Percentiles rank a stretch among this genome's conserved stretches.
phyloP scores from a whole-genome alignment of 2,113 vertebrate species.

The Taxidea taxus region DNA sequence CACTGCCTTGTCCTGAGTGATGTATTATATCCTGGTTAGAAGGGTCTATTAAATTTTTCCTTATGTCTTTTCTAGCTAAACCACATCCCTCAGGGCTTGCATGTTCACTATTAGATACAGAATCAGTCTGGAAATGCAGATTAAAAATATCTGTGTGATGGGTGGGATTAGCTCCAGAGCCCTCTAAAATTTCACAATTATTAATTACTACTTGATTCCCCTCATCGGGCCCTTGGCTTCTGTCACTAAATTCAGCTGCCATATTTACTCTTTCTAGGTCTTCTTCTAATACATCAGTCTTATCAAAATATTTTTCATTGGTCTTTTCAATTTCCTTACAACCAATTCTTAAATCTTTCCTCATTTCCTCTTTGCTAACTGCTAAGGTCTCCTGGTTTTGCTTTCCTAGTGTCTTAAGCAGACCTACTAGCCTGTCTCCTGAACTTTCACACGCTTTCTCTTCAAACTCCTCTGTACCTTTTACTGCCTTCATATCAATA shows the following conservation, averaged over 20 bases:
- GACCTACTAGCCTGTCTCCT: constrained; percentile 56
- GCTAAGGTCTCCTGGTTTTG: constrained; percentile 55
- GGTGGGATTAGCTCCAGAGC: background rate
- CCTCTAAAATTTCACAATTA: constrained; percentile 37
- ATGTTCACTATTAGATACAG: constrained; percentile 50
- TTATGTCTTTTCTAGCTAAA: constrained; percentile 45
- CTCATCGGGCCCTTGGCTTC: constrained; percentile 48
- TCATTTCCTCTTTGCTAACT: constrained; percentile 17
- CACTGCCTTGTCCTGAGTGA: constrained; percentile 43
- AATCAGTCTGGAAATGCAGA: constrained; percentile 12
- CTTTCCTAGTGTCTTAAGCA: constrained; percentile 48
- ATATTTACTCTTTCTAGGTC: constrained; percentile 18
- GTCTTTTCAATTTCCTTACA: constrained; percentile 47
- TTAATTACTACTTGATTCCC: background rate
- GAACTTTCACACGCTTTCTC: constrained; percentile 58
- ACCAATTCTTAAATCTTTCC: background rate
- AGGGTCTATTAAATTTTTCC: background rate
- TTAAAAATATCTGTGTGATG: constrained; percentile 38
- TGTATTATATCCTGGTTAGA: constrained; percentile 30
- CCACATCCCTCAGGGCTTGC: constrained; percentile 20
- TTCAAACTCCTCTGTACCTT: constrained; percentile 73
- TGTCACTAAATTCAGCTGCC: background rate
- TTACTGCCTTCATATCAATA: constrained; percentile 68
- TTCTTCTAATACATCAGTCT: constrained; percentile 40
- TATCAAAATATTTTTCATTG: constrained; percentile 27